phyloP scores from a whole-genome alignment of 2,888 invertebrate genomes.

The Noctua fimbriata region DNA sequence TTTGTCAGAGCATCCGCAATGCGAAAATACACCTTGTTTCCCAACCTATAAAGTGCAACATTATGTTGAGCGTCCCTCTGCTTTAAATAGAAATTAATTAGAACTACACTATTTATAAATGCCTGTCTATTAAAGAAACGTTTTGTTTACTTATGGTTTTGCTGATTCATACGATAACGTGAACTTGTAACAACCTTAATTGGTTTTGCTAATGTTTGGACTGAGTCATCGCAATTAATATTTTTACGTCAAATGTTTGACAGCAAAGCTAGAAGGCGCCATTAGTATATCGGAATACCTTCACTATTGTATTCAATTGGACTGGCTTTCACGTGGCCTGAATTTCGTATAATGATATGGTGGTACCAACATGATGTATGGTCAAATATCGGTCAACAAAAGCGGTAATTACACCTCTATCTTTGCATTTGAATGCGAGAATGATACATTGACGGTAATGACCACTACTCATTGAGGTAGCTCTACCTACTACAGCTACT shows the following conservation, averaged over 20 bases:
- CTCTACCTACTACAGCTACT: background rate
- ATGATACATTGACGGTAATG: constrained; percentile 29
- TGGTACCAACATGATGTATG: constrained; percentile 53
- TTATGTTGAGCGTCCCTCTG: background rate
- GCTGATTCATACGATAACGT: constrained; percentile 41
- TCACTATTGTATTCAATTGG: constrained; percentile 68
- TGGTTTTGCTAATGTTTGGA: constrained; percentile 45
- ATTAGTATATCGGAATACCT: constrained; percentile 39
- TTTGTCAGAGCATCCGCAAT: constrained; percentile 43
- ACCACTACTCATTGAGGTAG: constrained; percentile 3
- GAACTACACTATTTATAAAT: constrained; percentile 42
- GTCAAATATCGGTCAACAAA: constrained; percentile 55
- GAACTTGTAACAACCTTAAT: constrained; percentile 34
- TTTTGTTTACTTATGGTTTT: constrained; percentile 51
- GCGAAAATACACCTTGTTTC: constrained; percentile 28
- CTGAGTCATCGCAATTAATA: constrained; percentile 47
- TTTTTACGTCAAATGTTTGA: constrained; percentile 37
- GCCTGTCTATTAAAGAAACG: constrained; percentile 31
- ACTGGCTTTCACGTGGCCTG: constrained; percentile 70
- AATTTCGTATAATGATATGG: constrained; percentile 66
- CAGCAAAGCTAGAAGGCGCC: constrained; percentile 23
- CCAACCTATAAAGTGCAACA: constrained; percentile 1
- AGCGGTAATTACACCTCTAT: constrained; percentile 42
- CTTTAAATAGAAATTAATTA: constrained; percentile 50
- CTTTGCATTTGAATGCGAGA: constrained; percentile 33